Percentiles rank a stretch among this genome's conserved stretches.
These are phyloP conservation scores for Drosophila ironensis DNA, from an alignment of 1,140 invertebrate species.

Conservation along the genomic window DNA sequence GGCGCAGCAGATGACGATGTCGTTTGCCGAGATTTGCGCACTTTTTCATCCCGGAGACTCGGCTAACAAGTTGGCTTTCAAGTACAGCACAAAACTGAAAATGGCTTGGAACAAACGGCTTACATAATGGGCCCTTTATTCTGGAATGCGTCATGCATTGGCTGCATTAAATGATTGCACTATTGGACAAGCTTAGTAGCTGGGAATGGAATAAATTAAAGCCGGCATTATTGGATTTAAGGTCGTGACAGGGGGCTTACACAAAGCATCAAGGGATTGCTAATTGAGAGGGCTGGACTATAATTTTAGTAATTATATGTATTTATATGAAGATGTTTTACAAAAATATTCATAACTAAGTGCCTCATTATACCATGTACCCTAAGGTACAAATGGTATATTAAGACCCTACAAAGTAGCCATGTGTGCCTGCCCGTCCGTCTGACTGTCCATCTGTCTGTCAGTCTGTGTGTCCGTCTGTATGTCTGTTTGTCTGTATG, in stretches of 20 bases:
- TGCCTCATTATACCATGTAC: too few relatives aligned
- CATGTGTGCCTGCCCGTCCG: too few relatives aligned
- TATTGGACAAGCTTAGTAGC: conserved; percentile 10
- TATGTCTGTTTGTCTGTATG: too few relatives aligned
- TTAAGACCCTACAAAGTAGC: too few relatives aligned
- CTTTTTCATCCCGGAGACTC: conserved; percentile 43
- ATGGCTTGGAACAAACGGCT: conserved; percentile 26
- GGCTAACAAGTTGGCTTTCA: conserved; percentile 61
- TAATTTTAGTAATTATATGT: too few relatives aligned
- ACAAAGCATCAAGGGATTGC: not conserved
- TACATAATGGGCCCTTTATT: conserved; percentile 37
- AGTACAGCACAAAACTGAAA: conserved; percentile 39
- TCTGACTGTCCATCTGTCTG: too few relatives aligned
- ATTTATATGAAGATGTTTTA: too few relatives aligned
- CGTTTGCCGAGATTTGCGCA: conserved; percentile 69
- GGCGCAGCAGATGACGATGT: conserved; percentile 75
- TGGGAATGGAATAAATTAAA: conserved; percentile 5
- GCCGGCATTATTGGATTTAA: not conserved
- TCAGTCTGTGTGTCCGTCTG: too few relatives aligned
- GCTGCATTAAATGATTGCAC: conserved; percentile 7
- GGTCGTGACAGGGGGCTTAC: not conserved
- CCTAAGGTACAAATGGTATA: too few relatives aligned
- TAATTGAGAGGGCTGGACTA: not conserved
- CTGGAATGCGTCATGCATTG: conserved; percentile 29
- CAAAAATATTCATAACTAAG: too few relatives aligned